phyloP scores from a whole-genome alignment of 2,888 invertebrate species.

The Rotaria socialis region DNA sequence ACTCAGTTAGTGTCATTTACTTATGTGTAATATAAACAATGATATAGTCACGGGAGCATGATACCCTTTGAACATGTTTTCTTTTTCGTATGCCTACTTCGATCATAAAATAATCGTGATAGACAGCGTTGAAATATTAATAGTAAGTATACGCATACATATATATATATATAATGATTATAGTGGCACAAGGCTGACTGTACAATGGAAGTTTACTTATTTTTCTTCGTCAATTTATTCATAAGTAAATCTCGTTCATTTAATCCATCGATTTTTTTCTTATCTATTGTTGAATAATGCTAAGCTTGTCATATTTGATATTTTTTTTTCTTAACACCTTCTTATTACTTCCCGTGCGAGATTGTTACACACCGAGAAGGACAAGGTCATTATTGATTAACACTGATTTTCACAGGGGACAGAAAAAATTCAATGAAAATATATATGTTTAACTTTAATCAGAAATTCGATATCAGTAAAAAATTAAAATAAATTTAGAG shows the following conservation, averaged over 20 bases:
- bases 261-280: neutral
- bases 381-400: neutral
- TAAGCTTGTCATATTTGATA: neutral
- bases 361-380: neutral
- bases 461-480: too few species aligned
- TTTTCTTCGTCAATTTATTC: neutral
- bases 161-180: neutral
- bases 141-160: too few species aligned
- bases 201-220: too few species aligned
- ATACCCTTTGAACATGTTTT: conserved; percentile 16
- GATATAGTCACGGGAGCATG: conserved; percentile 14
- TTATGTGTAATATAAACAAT: conserved; percentile 18
- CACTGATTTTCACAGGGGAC: too few species aligned
- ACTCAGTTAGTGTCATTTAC: conserved; percentile 19
- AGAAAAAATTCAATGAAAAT: too few species aligned
- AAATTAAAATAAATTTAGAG: too few species aligned
- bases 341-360: neutral
- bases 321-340: neutral
- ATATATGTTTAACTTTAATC: too few species aligned
- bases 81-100: neutral
- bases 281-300: neutral
- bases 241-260: neutral
- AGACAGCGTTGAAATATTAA: neutral
- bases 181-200: neutral
- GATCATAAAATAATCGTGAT: neutral